Percentiles rank a stretch among this genome's conserved stretches.
These are phyloP conservation scores for Ceraclea dissimilis DNA, from an alignment of 2,888 invertebrate genomes.

Conservation along the genomic window DNA sequence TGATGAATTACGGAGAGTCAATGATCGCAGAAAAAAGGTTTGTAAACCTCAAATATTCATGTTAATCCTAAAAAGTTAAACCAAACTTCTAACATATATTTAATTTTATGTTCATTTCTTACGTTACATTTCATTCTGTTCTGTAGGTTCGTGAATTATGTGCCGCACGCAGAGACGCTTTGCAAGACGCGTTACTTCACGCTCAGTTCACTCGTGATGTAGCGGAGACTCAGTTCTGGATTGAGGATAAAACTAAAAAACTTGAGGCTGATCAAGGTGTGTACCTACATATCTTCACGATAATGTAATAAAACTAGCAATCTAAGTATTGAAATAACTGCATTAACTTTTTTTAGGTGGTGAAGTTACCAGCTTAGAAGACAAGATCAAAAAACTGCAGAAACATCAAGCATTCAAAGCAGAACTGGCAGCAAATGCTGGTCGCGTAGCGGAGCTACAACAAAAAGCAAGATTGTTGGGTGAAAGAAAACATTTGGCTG, in stretches of 20 bases:
- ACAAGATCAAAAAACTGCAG: conserved; percentile 91
- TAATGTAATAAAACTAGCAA: not conserved
- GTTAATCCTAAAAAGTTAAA: not conserved
- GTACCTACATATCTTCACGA: not conserved
- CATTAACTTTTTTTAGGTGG: conserved; percentile 28
- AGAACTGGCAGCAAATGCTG: conserved; percentile 80
- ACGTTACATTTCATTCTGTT: not conserved
- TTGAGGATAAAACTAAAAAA: conserved; percentile 84
- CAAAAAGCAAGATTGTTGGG: conserved; percentile 67
- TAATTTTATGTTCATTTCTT: no score
- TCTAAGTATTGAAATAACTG: not conserved
- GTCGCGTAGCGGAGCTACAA: conserved; percentile 77
- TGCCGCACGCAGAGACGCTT: conserved; percentile 54
- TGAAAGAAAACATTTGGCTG: conserved; percentile 56
- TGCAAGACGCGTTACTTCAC: conserved; percentile 74
- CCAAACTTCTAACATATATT: no score
- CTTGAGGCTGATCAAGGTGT: conserved; percentile 68
- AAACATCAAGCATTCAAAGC: conserved; percentile 94
- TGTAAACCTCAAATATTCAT: conserved; percentile 17
- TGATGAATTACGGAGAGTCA: conserved; percentile 65
- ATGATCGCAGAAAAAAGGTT: conserved; percentile 60
- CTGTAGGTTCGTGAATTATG: conserved; percentile 58
- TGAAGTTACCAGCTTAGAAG: conserved; percentile 76
- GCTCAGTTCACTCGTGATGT: conserved; percentile 90
- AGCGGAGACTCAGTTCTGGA: conserved; percentile 85